These are phyloP conservation scores for Genyomyrus donnyi DNA, from an alignment of 2,113 vertebrate genomes.

Conservation along the genomic window DNA sequence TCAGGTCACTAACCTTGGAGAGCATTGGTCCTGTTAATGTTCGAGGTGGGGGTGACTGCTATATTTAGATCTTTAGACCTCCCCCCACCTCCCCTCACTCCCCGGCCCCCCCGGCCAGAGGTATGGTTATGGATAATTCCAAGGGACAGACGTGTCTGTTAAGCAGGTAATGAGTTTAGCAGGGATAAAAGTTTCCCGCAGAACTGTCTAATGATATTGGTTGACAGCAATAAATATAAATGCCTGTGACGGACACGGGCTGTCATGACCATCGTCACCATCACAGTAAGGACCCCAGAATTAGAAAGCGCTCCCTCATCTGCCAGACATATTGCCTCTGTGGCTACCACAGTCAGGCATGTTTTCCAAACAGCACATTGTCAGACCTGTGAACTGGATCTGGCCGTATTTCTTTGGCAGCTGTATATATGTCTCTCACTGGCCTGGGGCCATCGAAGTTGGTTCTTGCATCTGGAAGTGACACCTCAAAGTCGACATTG, in stretches of 20 bases:
- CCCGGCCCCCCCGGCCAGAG: slow-evolving; percentile 12
- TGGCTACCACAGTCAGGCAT: neutral
- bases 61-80: neutral
- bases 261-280: neutral
- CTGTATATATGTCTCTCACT: neutral
- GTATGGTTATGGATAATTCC: neutral
- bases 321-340: neutral
- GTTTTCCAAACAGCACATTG: neutral
- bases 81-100: slow-evolving; percentile 15
- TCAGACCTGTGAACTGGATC: neutral
- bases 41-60: neutral
- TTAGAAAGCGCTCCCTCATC: neutral
- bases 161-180: neutral
- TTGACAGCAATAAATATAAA: neutral
- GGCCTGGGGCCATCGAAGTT: neutral
- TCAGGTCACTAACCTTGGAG: neutral
- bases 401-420: neutral
- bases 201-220: neutral
- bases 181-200: neutral
- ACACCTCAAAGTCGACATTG: neutral
- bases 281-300: neutral
- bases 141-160: neutral
- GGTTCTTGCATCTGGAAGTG: neutral
- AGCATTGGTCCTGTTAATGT: neutral
- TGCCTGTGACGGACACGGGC: neutral